Evolutionary conservation across 2,888 invertebrate genomes (phyloP).

Genomic region (Volucella inanis): DNA sequence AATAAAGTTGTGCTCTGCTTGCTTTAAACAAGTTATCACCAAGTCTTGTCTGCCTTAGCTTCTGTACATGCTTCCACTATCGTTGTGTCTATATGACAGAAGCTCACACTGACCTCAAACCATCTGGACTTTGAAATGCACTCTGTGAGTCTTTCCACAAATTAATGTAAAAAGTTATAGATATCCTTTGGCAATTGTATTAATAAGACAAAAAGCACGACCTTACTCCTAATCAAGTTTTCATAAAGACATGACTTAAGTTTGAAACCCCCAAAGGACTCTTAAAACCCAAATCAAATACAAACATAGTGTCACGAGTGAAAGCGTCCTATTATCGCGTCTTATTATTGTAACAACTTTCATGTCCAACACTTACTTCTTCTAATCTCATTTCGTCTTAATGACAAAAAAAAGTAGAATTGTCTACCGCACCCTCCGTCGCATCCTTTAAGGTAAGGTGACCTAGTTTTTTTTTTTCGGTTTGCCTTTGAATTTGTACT

Average conservation of each 20-base stretch:
- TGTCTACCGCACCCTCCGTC: slow-evolving; percentile 21
- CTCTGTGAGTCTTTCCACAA: too few relatives aligned
- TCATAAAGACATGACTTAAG: background rate
- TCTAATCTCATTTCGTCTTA: slow-evolving; percentile 53
- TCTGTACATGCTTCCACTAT: too few relatives aligned
- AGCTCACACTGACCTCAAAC: too few relatives aligned
- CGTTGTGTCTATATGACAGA: too few relatives aligned
- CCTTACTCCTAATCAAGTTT: background rate
- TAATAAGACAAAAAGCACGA: too few relatives aligned
- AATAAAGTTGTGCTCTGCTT: too few relatives aligned
- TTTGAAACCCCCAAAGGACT: background rate
- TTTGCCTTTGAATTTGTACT: slow-evolving; percentile 20
- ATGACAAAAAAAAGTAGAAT: slow-evolving; percentile 40
- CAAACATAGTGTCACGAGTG: background rate
- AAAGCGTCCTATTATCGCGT: background rate
- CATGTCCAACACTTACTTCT: slow-evolving; percentile 8
- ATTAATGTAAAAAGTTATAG: too few relatives aligned
- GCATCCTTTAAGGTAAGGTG: slow-evolving; percentile 49
- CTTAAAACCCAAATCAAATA: slow-evolving; percentile 11
- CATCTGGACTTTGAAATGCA: too few relatives aligned
- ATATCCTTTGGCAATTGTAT: too few relatives aligned
- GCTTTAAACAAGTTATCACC: too few relatives aligned
- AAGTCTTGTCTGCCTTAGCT: too few relatives aligned
- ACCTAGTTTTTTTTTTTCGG: slow-evolving; percentile 37
- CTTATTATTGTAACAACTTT: slow-evolving; percentile 44